Conservation (phyloP, 2,797 vertebrate species). For the Leptatherina wallacei region DNA sequence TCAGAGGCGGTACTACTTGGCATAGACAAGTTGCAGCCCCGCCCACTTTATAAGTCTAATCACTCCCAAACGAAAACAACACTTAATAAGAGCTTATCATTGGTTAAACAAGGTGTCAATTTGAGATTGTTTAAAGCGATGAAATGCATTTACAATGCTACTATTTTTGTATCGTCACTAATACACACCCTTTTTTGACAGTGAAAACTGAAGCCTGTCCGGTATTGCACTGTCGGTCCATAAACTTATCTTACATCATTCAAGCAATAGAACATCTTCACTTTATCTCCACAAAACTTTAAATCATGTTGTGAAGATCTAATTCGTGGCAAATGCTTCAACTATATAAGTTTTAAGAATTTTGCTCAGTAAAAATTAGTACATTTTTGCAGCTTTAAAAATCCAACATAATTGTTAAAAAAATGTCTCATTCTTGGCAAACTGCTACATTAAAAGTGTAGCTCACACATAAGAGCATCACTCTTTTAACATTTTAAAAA, state of each 20-base stretch:
- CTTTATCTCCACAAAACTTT: not conserved
- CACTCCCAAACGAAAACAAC: constrained; percentile 51
- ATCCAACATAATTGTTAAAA: too few relatives aligned
- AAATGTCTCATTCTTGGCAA: too few relatives aligned
- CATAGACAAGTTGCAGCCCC: constrained; percentile 28
- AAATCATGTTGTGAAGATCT: too few relatives aligned
- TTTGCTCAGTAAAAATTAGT: too few relatives aligned
- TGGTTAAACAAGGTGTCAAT: constrained; percentile 51
- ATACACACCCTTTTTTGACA: constrained; percentile 63
- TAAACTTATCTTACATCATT: constrained; percentile 18
- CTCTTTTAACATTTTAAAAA: too few relatives aligned
- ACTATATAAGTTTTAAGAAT: too few relatives aligned
- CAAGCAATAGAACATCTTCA: not conserved
- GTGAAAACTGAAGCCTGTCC: constrained; percentile 11
- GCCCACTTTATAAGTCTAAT: constrained; percentile 56
- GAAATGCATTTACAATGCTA: constrained; percentile 38
- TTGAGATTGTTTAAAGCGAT: constrained; percentile 46
- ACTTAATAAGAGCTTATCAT: not conserved
- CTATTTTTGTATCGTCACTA: constrained; percentile 61
- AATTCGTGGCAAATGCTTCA: too few relatives aligned
- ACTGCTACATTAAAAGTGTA: too few relatives aligned
- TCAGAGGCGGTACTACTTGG: constrained; percentile 55
- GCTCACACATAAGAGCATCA: too few relatives aligned
- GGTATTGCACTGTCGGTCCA: constrained; percentile 23
- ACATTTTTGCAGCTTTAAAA: too few relatives aligned